Percentiles rank a stretch among this genome's conserved stretches.
Conservation (phyloP, 2,113 vertebrate species). For the Petrocephalus zakoni region DNA sequence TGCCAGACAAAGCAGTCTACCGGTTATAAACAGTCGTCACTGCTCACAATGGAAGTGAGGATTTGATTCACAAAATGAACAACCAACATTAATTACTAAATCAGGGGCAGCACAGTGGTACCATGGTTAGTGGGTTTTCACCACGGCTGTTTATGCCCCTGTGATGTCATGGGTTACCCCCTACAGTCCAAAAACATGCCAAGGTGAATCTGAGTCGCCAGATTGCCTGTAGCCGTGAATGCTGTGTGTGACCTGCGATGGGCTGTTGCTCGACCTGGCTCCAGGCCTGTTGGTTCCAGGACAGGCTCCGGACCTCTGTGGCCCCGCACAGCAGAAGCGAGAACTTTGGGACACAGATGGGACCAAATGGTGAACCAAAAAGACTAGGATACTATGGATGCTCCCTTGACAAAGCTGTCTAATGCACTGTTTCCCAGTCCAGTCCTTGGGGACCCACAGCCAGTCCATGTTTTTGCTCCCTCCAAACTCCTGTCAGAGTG, state of each 20-base stretch:
- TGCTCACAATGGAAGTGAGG: not conserved
- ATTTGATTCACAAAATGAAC: not conserved
- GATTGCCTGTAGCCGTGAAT: not conserved
- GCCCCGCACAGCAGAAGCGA: not conserved
- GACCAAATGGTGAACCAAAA: not conserved
- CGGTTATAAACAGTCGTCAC: not conserved
- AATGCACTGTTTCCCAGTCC: no score
- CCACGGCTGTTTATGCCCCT: not conserved
- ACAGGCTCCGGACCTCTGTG: not conserved
- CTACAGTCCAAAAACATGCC: not conserved
- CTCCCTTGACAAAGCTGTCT: conserved; percentile 1
- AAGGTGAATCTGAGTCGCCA: not conserved
- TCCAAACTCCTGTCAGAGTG: no score
- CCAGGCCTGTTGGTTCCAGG: not conserved
- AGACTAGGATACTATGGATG: not conserved
- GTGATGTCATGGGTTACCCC: not conserved
- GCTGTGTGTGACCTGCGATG: not conserved
- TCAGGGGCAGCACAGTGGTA: not conserved
- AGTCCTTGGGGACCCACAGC: no score
- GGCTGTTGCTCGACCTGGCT: not conserved
- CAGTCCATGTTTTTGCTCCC: no score
- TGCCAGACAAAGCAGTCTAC: not conserved
- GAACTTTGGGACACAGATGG: not conserved
- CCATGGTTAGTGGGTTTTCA: not conserved
- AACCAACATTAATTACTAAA: not conserved